phyloP scores from a whole-genome alignment of 2,797 vertebrate genomes.

The Acipenser oxyrinchus region DNA sequence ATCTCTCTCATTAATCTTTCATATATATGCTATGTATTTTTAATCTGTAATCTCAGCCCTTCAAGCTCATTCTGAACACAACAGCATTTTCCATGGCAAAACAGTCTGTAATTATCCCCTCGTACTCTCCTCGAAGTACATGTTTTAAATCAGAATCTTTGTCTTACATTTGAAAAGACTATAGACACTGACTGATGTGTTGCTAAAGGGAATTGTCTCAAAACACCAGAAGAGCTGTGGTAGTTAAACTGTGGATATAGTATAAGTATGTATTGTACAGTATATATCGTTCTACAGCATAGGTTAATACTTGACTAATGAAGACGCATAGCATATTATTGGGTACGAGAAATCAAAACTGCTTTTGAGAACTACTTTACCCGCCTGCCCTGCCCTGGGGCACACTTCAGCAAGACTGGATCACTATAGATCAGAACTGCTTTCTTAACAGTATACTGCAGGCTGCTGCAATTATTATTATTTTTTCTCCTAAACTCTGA shows the following conservation, averaged over 20 bases:
- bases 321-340: not conserved
- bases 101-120: constrained; percentile 5
- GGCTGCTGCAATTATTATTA: not conserved
- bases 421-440: too few species aligned
- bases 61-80: not conserved
- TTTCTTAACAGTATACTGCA: too few species aligned
- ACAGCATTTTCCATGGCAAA: constrained; percentile 4
- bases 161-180: not conserved
- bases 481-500: too few species aligned
- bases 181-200: constrained; percentile 7
- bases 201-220: constrained; percentile 4
- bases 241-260: constrained; percentile 2
- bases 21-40: constrained; percentile 31
- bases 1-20: constrained; percentile 36
- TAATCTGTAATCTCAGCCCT: constrained; percentile 34
- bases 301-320: not conserved
- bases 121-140: constrained; percentile 9
- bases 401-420: too few species aligned
- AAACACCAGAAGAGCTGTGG: not conserved
- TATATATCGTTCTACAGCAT: not conserved
- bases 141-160: constrained; percentile 9
- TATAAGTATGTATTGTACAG: constrained; percentile 6
- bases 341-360: too few species aligned
- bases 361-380: too few species aligned
- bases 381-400: too few species aligned